Evolutionary conservation across 2,113 vertebrate species (phyloP), one percentile per base, ranked within the genome.

Genomic region (Anhinga anhinga): DNA sequence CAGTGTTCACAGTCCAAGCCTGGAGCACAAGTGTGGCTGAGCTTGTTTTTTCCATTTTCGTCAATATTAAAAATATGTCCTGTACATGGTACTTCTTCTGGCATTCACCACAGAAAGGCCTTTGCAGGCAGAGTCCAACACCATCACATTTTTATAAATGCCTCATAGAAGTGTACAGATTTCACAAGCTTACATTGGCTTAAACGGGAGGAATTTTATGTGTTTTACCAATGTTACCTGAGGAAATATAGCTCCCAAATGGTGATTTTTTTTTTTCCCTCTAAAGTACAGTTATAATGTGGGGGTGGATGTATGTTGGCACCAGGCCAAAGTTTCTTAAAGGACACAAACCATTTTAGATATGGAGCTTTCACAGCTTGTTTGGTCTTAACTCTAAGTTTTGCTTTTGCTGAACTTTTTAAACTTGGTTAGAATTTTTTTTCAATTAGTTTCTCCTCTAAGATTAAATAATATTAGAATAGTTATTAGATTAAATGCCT

Each of bases 171-270:
- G 29, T 1, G 9, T 49, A 38, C 40, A 82, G 40, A 58, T 91
- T 96, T 95, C 86, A 93, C 49, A 87, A 90, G 97, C 76, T 95
- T 95, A 94, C 62, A 16, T 91, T 97, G 96, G 92, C 95, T 92
- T 86, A 34, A 79, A 63, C 23, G 44, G 63, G 40, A 86, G 61
- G 62, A 71, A 88, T 93, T 95, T 81, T 87, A 92, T 45, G 30
- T 65, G 63, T 66, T 86, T 94, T 91, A 78, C 56, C 38, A 71
- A 63, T 8, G 49, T 85, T 85, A 96, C 86, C 86, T 89, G 77
- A 95, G 59, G 80, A 96, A 95, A 97, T 82, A 92, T 22, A 91
- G 70, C 47, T 97, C 94, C 95, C 88, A 91, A 49, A 90, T 40
- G 85, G 32, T 49, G 71, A 62, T 26, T 12, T 30, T 55, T 12